phyloP scores from a whole-genome alignment of 2,888 invertebrate species.

The Crepidodera aurea region DNA sequence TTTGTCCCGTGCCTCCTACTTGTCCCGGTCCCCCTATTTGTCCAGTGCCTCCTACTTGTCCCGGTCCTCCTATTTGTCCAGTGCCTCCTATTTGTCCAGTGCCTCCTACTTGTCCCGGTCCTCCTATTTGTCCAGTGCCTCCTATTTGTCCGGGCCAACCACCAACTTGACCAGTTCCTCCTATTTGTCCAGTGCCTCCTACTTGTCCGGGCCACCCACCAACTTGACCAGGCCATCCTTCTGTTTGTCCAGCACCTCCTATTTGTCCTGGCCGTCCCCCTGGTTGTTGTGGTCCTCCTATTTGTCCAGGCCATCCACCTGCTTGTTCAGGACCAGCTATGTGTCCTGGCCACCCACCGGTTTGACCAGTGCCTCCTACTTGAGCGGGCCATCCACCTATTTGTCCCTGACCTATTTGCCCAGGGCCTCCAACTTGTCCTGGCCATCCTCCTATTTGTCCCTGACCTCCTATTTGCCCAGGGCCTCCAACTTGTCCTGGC shows the following conservation, averaged over 20 bases:
- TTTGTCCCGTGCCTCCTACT: constrained; percentile 18
- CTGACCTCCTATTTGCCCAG: constrained; percentile 26
- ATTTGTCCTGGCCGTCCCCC: constrained; percentile 27
- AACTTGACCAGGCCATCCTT: constrained; percentile 21
- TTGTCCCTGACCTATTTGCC: constrained; percentile 23
- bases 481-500: constrained; percentile 24
- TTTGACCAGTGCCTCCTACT: constrained; percentile 27
- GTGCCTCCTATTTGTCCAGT: constrained; percentile 32
- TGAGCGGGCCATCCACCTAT: constrained; percentile 17
- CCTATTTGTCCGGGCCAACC: constrained; percentile 26
- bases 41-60: constrained; percentile 29
- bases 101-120: constrained; percentile 25
- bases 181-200: constrained; percentile 30
- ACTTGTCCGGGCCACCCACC: constrained; percentile 9
- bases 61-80: constrained; percentile 22
- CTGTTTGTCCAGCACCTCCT: constrained; percentile 27
- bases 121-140: constrained; percentile 17
- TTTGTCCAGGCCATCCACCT: constrained; percentile 26
- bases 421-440: constrained; percentile 28
- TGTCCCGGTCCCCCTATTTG: constrained; percentile 21
- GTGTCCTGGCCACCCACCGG: constrained; percentile 22
- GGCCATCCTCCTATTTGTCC: constrained; percentile 10
- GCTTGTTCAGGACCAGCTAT: constrained; percentile 29
- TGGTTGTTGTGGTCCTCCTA: constrained; percentile 27
- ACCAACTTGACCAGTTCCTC: constrained; percentile 23